Evolutionary conservation across 2,113 vertebrate genomes (phyloP).

Genomic region (Centropristis striata): DNA sequence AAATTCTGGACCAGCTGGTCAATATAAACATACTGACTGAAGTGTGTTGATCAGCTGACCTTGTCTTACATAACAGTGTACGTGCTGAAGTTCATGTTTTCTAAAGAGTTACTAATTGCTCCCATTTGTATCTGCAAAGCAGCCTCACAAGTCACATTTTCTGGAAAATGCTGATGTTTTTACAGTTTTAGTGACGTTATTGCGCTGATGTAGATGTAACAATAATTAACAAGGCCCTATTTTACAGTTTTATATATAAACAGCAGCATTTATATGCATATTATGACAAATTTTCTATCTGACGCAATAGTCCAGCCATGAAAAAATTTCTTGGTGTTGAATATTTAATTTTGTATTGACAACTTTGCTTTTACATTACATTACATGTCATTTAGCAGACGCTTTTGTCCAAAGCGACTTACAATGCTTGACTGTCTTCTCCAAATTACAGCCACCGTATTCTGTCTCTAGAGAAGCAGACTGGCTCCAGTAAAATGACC

Average conservation of each 20-base stretch:
- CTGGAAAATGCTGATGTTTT: neutral
- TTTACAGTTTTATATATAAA: neutral
- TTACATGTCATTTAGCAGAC: too few species aligned
- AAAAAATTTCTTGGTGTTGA: neutral
- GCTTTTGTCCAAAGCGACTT: too few species aligned
- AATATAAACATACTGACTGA: neutral
- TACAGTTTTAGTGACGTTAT: neutral
- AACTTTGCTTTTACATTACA: too few species aligned
- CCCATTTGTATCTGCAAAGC: neutral
- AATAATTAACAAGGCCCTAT: neutral
- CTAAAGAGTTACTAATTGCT: neutral
- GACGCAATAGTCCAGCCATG: neutral
- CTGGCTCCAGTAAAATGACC: neutral
- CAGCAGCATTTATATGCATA: neutral
- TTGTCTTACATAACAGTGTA: neutral
- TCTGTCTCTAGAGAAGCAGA: neutral
- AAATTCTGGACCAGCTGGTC: neutral
- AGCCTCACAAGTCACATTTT: neutral
- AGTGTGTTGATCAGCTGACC: neutral
- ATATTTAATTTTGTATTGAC: neutral
- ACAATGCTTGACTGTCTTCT: neutral
- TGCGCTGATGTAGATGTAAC: neutral
- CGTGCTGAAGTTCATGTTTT: neutral
- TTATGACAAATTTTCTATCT: neutral
- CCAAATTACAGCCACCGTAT: neutral